Evolutionary conservation across 35 echinoderm and acorn worm genomes (phyloP).

Genomic region (Apostichopus japonicus): DNA sequence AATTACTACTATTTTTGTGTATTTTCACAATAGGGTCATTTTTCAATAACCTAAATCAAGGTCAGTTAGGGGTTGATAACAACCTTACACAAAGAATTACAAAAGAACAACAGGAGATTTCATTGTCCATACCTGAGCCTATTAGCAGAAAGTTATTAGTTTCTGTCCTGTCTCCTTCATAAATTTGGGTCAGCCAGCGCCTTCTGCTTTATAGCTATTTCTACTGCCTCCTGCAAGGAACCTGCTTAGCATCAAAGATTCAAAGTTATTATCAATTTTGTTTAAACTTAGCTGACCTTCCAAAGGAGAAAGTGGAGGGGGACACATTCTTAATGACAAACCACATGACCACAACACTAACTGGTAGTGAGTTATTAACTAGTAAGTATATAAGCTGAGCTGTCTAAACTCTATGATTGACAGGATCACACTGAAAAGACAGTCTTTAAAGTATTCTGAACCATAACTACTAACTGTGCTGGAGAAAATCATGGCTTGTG

Average conservation of each 20-base stretch:
- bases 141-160: neutral
- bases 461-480: no score
- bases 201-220: no score
- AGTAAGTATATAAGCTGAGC: no score
- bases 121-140: neutral
- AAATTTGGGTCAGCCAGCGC: constrained; percentile 1
- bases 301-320: neutral
- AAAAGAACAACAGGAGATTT: neutral
- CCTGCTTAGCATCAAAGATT: neutral
- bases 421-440: neutral
- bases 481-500: no score
- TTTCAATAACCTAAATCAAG: neutral
- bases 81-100: neutral
- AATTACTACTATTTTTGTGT: neutral
- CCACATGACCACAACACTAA: neutral
- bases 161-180: neutral
- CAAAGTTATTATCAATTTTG: neutral
- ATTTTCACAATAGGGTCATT: neutral
- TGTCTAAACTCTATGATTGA: neutral
- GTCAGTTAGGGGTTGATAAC: neutral
- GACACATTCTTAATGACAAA: neutral
- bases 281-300: neutral
- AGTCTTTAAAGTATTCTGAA: no score
- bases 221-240: constrained; percentile 3
- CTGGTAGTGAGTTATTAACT: no score